phyloP scores from a whole-genome alignment of 1,140 invertebrate species.

The Philotrypesis tridentata region DNA sequence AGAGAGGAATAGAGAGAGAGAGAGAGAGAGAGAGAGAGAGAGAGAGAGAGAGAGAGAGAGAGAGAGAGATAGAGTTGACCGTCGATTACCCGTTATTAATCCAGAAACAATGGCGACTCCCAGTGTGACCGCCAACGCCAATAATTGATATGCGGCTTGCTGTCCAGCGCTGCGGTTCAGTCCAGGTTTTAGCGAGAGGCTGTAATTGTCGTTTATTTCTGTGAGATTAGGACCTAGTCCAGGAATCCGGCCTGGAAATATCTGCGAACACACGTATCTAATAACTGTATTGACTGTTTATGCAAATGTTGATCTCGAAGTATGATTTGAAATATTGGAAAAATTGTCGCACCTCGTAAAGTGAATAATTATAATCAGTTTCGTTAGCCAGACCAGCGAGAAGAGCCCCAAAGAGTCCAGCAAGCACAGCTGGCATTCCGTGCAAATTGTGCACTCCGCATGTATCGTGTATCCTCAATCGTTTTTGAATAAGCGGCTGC shows the following conservation, averaged over 20 bases:
- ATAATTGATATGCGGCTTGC: slow-evolving; percentile 88
- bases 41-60: not conserved
- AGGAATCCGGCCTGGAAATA: slow-evolving; percentile 68
- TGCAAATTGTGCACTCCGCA: slow-evolving; percentile 97
- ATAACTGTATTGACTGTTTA: not conserved
- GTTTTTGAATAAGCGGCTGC: slow-evolving; percentile 83
- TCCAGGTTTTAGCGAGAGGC: slow-evolving; percentile 67
- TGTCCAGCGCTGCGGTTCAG: slow-evolving; percentile 77
- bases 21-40: not conserved
- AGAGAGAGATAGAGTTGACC: not conserved
- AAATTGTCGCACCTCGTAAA: slow-evolving; percentile 75
- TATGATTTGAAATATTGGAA: too few species aligned
- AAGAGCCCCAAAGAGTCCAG: slow-evolving; percentile 85
- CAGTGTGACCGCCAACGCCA: slow-evolving; percentile 83
- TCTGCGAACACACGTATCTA: slow-evolving; percentile 51
- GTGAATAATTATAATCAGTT: slow-evolving; percentile 74
- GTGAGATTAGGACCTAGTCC: slow-evolving; percentile 56
- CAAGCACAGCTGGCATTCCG: slow-evolving; percentile 93
- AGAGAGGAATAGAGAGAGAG: not conserved
- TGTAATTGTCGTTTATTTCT: slow-evolving; percentile 63
- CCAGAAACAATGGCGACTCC: slow-evolving; percentile 84
- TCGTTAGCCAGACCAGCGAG: slow-evolving; percentile 83
- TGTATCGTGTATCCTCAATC: slow-evolving; percentile 88
- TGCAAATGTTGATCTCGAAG: not conserved
- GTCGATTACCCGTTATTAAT: slow-evolving; percentile 82